Conservation (phyloP, 2,888 invertebrate species). For the Agrochola macilenta region DNA sequence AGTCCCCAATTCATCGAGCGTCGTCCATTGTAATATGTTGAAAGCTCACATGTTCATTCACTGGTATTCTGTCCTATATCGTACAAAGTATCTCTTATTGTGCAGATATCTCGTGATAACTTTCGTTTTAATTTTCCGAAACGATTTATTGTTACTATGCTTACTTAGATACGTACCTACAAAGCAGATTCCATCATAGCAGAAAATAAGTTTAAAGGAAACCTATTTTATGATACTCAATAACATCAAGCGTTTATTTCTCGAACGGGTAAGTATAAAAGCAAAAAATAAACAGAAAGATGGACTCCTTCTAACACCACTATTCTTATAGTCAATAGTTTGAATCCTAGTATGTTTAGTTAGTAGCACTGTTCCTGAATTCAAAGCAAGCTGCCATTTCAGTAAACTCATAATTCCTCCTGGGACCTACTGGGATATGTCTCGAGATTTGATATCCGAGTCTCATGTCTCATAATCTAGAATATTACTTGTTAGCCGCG, state of each 20-base stretch:
- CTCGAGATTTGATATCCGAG: slow-evolving; percentile 9
- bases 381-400: slow-evolving; percentile 20
- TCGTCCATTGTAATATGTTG: slow-evolving; percentile 21
- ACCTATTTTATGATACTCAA: background rate
- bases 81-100: background rate
- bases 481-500: background rate
- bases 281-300: background rate
- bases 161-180: background rate
- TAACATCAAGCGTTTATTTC: background rate
- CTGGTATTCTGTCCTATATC: background rate
- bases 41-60: background rate
- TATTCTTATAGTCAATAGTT: background rate
- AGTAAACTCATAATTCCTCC: slow-evolving; percentile 21
- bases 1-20: slow-evolving; percentile 8
- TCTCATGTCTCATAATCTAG: slow-evolving; percentile 1
- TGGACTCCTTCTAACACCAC: background rate
- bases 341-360: slow-evolving; percentile 8
- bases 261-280: background rate
- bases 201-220: background rate
- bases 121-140: slow-evolving; percentile 7
- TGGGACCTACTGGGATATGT: slow-evolving; percentile 10
- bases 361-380: slow-evolving; percentile 8
- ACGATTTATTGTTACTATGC: too few relatives aligned
- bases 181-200: too few relatives aligned
- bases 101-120: background rate